Conservation (phyloP, 1,140 invertebrate genomes). For the Bombus waltoni region DNA sequence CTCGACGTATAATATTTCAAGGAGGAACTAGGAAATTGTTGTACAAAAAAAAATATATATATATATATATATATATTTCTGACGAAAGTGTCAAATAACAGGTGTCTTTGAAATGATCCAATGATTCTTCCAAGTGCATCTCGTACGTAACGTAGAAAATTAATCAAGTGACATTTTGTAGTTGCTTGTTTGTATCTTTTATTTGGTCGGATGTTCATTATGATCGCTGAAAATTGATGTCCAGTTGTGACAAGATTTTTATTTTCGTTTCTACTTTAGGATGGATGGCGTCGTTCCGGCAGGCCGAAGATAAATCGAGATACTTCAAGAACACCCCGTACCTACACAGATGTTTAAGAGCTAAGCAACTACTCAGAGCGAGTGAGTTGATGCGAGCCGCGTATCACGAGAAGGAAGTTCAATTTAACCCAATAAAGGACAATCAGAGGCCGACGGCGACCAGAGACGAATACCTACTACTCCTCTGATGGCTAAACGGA, state of each 20-base stretch:
- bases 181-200: not conserved
- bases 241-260: not conserved
- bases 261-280: not conserved
- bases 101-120: not conserved
- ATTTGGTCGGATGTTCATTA: not conserved
- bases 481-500: conserved; percentile 75
- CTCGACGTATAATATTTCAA: not conserved
- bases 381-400: conserved; percentile 82
- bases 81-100: too few species aligned
- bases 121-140: not conserved
- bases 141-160: not conserved
- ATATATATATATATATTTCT: not conserved
- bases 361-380: conserved; percentile 80
- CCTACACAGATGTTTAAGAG: conserved; percentile 80
- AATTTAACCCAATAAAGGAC: conserved; percentile 84
- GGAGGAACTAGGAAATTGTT: not conserved
- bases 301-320: conserved; percentile 61
- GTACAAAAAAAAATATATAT: too few species aligned
- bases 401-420: conserved; percentile 84
- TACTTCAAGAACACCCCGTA: conserved; percentile 80
- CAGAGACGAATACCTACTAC: conserved; percentile 80
- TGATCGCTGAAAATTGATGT: conserved; percentile 4
- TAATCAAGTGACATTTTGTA: too few species aligned
- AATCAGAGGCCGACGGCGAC: conserved; percentile 82
- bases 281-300: not conserved